Conservation (phyloP, 2,888 invertebrate species). For the Ophonus ardosiacus region DNA sequence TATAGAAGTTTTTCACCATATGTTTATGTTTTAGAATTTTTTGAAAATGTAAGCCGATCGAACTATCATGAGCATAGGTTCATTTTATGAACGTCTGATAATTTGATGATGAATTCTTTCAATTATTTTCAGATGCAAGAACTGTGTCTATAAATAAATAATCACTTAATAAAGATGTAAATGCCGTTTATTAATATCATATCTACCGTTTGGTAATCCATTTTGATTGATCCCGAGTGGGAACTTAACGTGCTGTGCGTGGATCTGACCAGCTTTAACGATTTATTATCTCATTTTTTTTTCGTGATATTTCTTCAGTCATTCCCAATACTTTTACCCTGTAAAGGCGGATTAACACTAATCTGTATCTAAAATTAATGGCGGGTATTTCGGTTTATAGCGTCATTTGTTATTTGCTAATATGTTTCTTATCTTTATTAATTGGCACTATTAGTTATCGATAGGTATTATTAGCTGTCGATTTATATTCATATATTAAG, state of each 20-base stretch:
- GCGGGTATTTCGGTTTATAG: conserved; percentile 42
- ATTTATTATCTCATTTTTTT: conserved; percentile 47
- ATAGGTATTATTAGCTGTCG: conserved; percentile 29
- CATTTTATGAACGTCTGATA: no score
- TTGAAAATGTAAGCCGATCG: no score
- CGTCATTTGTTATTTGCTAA: conserved; percentile 45
- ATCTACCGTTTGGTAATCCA: not conserved
- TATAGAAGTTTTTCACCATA: no score
- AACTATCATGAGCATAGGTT: no score
- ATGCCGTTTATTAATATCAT: not conserved
- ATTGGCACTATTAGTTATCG: conserved; percentile 27
- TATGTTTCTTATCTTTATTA: conserved; percentile 52
- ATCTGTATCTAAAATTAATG: conserved; percentile 46
- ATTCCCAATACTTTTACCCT: conserved; percentile 31
- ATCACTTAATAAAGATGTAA: conserved; percentile 10
- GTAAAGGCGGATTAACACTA: conserved; percentile 42
- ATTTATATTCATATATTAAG: conserved; percentile 27
- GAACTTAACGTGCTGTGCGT: not conserved
- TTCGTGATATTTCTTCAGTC: conserved; percentile 10
- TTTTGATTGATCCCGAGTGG: not conserved
- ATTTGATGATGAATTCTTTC: no score
- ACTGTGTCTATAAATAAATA: not conserved
- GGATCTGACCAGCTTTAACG: conserved; percentile 8
- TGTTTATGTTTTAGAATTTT: no score
- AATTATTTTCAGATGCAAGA: no score